Conservation (phyloP, 2,113 vertebrate genomes). For the Ictalurus furcatus region DNA sequence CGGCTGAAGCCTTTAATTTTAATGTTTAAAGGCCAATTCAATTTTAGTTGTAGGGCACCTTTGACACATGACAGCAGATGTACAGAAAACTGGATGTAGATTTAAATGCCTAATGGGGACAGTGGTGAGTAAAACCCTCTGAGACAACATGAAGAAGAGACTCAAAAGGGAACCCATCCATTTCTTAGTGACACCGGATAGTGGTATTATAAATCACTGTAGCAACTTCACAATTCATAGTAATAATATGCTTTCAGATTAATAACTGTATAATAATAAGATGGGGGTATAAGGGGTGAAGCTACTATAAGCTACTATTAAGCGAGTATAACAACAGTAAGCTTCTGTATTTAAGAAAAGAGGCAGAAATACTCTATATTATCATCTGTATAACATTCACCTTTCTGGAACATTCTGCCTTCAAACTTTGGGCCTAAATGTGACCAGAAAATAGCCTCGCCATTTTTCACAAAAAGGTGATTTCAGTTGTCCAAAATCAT, state of each 20-base stretch:
- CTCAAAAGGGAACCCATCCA: not conserved
- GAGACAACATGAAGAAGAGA: not conserved
- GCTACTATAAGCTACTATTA: not conserved
- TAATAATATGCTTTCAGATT: not conserved
- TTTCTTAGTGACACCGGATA: not conserved
- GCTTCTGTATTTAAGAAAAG: not conserved
- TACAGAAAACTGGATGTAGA: not conserved
- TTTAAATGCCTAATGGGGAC: not conserved
- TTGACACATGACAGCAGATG: not conserved
- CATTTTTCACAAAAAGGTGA: not conserved
- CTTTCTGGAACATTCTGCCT: not conserved
- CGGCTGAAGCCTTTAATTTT: constrained; percentile 26
- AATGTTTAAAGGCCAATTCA: constrained; percentile 43
- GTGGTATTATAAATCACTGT: not conserved
- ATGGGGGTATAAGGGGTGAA: too few species aligned
- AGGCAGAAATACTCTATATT: too few species aligned
- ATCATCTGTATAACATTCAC: not conserved
- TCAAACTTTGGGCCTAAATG: not conserved
- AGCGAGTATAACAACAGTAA: not conserved
- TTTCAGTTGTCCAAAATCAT: not conserved
- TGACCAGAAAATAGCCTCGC: not conserved
- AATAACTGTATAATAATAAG: not conserved
- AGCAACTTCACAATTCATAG: not conserved
- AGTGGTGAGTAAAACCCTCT: not conserved
- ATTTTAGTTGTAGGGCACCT: not conserved